Evolutionary conservation across 2,888 invertebrate genomes (phyloP).

Genomic region (Caenorhabditis sp.): DNA sequence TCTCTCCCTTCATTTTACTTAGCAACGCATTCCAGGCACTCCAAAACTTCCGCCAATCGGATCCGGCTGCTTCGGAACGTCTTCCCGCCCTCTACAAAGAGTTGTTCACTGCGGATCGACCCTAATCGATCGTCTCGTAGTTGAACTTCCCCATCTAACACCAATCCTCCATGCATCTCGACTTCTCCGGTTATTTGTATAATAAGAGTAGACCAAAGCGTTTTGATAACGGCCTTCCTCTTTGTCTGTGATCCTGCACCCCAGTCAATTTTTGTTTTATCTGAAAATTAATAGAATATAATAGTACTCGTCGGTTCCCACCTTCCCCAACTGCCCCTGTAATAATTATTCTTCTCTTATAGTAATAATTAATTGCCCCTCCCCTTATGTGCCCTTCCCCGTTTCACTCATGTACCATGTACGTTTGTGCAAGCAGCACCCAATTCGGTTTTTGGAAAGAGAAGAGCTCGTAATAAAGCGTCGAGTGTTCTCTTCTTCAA

Average conservation of each 20-base stretch:
- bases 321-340: constrained; percentile 1
- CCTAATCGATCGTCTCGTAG: constrained; percentile 1
- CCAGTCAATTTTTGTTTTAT: constrained; percentile 17
- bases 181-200: constrained; percentile 34
- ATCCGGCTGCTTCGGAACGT: constrained; percentile 41
- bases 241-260: constrained; percentile 17
- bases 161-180: constrained; percentile 38
- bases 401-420: constrained; percentile 18
- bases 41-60: constrained; percentile 49
- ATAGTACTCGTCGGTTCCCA: constrained; percentile 27
- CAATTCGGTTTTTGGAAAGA: background rate
- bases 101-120: constrained; percentile 67
- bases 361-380: constrained; percentile 1
- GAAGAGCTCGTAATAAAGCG: background rate
- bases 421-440: background rate
- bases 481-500: constrained; percentile 7
- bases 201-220: constrained; percentile 40
- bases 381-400: background rate
- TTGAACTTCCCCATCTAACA: background rate
- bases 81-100: constrained; percentile 74
- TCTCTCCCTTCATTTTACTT: background rate
- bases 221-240: background rate
- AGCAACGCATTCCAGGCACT: constrained; percentile 28
- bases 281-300: constrained; percentile 8
- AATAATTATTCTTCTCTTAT: constrained; percentile 1